Base-by-base conservation (phyloP, 2,888 invertebrate genomes). In the Periphyllus acericola region DNA sequence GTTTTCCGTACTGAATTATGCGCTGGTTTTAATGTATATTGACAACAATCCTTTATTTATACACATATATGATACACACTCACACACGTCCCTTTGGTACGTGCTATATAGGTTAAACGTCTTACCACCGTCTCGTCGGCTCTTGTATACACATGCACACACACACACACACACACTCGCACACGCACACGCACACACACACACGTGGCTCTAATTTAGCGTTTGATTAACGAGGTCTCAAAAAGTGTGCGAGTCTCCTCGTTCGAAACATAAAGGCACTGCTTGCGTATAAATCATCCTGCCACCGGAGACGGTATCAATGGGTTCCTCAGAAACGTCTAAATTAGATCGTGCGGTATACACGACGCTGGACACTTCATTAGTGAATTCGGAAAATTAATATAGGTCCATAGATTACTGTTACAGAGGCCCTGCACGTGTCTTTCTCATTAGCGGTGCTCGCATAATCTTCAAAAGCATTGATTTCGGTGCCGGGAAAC, bases 141-240 rank as follows among this genome's bases (percentile, higher is more conserved):
- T 40, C 46, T 82, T 25, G 21, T n/a, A 5, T 5, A 29, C 66
- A 66, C 66, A 8, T 5, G 3, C 66, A 66, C 66, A 66, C 25
- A 66, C 25, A 66, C 66, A 21, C 66, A 40, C 40, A n/a, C n/a
- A n/a, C n/a, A n/a, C n/a, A n/a, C n/a, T n/a, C n/a, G n/a, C n/a
- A n/a, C n/a, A n/a, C n/a, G n/a, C n/a, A 8, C 8, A 3, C 40
- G 8, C 40, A 8, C 40, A 8, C 40, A 8, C 17, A 76, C 68
- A 86, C 78, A 86, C 71, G 78, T 79, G 79, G 79, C 86, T 80
- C 80, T 80, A 86, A 86, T 86, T 86, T 86, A 72, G 80, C 86
- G 71, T 80, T 86, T 86, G 79, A 86, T 86, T 86, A 80, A 86
- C 86, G 86, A 86, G 72, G 36, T 40, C 21, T 80, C 78, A 29